A percentile compares a stretch with the other conserved stretches of the same genome.
Evolutionary conservation across 2,797 vertebrate species (phyloP).

Genomic region (Paguma larvata): DNA sequence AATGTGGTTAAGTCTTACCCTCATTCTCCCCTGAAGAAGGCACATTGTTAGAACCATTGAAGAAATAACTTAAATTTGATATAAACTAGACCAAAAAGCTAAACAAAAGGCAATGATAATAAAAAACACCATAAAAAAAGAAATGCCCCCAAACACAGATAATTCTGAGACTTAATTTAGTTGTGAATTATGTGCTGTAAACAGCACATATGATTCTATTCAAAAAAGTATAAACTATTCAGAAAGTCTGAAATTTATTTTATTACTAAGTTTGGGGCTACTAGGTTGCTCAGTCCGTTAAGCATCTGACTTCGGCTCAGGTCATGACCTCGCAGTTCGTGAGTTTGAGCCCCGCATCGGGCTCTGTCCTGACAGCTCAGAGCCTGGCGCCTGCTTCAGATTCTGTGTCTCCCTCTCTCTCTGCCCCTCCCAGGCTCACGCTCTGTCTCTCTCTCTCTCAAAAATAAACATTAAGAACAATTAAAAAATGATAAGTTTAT

Average conservation of each 20-base stretch:
- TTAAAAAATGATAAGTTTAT: not conserved
- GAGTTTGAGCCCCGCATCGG: no score
- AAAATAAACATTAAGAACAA: no score
- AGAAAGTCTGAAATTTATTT: not conserved
- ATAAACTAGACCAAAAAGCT: slow-evolving; percentile 2
- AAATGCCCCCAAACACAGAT: not conserved
- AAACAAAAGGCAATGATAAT: not conserved
- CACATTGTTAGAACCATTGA: slow-evolving; percentile 36
- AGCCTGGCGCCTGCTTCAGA: no score
- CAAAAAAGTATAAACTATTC: not conserved
- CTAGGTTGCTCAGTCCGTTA: no score
- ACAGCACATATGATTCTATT: not conserved
- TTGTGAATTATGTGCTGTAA: not conserved
- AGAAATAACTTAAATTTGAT: slow-evolving; percentile 55
- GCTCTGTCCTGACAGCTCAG: no score
- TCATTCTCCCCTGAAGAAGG: not conserved
- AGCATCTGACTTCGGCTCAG: no score
- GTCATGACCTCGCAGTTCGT: no score
- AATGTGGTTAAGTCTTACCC: not conserved
- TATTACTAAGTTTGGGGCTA: not conserved
- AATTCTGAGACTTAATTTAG: not conserved
- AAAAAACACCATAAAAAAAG: not conserved
- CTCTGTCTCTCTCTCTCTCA: no score
- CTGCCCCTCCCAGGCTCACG: no score
- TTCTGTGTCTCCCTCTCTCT: no score